Conservation (phyloP, 1,140 invertebrate species). For the Aphelenchoides besseyi region DNA sequence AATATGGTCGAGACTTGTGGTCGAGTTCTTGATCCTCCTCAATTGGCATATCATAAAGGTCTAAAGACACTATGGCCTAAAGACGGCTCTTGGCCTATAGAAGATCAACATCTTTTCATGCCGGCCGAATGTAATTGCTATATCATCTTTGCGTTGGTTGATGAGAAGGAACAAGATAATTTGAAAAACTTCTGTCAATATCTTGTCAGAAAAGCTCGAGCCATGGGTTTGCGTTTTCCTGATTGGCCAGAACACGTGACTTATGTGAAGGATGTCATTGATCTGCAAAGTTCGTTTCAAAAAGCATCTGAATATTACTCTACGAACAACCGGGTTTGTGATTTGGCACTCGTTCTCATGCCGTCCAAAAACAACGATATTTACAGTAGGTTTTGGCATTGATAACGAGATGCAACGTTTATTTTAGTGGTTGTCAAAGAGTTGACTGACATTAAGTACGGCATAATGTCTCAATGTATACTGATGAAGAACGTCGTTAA, state of each 20-base stretch:
- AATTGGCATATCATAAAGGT: conserved; percentile 78
- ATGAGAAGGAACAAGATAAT: conserved; percentile 37
- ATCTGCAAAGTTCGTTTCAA: conserved; percentile 39
- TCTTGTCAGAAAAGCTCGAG: conserved; percentile 33
- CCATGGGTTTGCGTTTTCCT: conserved; percentile 47
- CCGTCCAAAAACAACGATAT: conserved; percentile 47
- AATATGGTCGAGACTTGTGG: conserved; percentile 98
- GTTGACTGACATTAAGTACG: conserved; percentile 72
- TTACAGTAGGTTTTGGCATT: conserved; percentile 42
- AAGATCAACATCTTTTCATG: conserved; percentile 46
- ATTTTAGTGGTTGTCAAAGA: conserved; percentile 70
- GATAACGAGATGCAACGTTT: conserved; percentile 2
- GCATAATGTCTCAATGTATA: conserved; percentile 78
- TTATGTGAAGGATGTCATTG: conserved; percentile 40
- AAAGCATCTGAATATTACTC: conserved; percentile 39
- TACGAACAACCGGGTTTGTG: conserved; percentile 33
- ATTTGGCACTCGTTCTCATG: conserved; percentile 50
- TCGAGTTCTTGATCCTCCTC: conserved; percentile 88
- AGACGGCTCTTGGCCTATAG: conserved; percentile 49
- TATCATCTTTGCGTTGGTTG: conserved; percentile 43
- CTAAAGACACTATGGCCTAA: conserved; percentile 39
- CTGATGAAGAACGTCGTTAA: conserved; percentile 68
- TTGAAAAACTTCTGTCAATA: conserved; percentile 47
- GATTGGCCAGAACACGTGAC: conserved; percentile 50
- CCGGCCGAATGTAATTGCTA: conserved; percentile 43